Evolutionary conservation across 37 sponge, comb jelly and placozoan species (phyloP).

Genomic region (Bolinopsis microptera): DNA sequence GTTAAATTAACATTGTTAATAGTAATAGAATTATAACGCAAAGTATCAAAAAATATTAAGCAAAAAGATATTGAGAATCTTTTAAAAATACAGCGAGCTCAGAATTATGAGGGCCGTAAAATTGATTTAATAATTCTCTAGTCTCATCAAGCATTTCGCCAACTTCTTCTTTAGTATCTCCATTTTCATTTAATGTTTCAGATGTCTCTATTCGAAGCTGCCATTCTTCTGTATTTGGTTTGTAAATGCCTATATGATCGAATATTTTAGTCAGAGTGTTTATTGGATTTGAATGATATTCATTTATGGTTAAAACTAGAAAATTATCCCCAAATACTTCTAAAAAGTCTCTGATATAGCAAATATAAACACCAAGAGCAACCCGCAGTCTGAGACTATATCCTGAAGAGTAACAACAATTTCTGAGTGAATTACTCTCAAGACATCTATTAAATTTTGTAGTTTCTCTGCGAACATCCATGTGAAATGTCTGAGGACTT

Average conservation of each 20-base stretch:
- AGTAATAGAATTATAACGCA: neutral
- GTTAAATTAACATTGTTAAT: too few relatives aligned
- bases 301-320: neutral
- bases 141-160: neutral
- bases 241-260: neutral
- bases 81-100: neutral
- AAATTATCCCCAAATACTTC: neutral
- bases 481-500: neutral
- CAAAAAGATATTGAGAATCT: neutral
- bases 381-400: neutral
- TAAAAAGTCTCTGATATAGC: neutral
- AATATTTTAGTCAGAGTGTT: neutral
- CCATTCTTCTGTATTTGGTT: neutral
- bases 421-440: neutral
- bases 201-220: neutral
- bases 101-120: neutral
- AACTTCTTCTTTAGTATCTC: neutral
- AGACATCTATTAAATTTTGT: neutral
- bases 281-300: neutral
- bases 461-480: neutral
- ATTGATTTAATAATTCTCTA: neutral
- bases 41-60: neutral
- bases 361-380: neutral
- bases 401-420: constrained; percentile 13
- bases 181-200: neutral